phyloP scores from a whole-genome alignment of 2,113 vertebrate species.

The Circaetus cinerascens region DNA sequence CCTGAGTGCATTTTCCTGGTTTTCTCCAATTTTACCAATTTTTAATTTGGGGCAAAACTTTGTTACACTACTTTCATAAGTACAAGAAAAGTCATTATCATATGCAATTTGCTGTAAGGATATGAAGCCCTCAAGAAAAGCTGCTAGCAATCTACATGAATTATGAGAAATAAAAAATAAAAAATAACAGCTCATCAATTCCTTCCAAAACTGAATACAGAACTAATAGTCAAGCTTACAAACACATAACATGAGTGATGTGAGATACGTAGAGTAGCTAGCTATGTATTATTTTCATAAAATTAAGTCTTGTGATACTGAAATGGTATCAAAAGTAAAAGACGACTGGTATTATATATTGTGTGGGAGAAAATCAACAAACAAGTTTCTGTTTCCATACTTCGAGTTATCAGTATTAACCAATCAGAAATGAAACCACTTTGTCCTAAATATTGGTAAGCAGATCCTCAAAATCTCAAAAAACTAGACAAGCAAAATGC shows the following conservation, averaged over 20 bases:
- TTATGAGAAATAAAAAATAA: neutral
- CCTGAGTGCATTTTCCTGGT: neutral
- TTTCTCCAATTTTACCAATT: neutral
- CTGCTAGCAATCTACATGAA: accelerated
- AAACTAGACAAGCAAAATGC: neutral
- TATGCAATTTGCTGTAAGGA: neutral
- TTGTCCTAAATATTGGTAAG: neutral
- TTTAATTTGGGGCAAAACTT: neutral
- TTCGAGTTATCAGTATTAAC: neutral
- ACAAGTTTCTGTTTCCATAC: neutral
- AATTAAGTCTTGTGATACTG: neutral
- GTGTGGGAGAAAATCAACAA: neutral
- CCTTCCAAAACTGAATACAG: neutral
- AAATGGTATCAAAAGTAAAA: neutral
- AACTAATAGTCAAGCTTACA: neutral
- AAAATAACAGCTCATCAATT: neutral
- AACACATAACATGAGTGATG: neutral
- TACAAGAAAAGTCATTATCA: neutral
- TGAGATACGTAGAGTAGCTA: neutral
- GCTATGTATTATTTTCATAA: neutral
- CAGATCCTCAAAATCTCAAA: neutral
- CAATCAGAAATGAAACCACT: neutral
- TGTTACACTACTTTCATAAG: neutral
- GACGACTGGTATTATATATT: no score
- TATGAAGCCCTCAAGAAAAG: neutral